Evolutionary conservation across 1,140 invertebrate genomes (phyloP), one percentile per base, ranked within the genome.

Genomic region (Zaprionus camerounensis): DNA sequence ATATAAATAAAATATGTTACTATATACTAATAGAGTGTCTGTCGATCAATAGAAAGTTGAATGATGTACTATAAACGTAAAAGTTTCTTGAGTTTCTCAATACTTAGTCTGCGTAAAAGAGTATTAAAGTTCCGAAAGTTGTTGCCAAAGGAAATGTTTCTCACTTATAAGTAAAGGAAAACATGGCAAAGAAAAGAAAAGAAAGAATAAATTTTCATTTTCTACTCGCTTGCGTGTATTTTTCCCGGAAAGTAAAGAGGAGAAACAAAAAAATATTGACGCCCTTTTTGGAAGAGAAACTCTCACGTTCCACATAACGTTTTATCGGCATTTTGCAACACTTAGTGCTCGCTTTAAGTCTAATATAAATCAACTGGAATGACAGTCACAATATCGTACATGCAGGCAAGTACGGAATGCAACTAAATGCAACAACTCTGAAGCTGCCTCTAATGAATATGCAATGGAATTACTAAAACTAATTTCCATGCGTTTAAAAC

Each of bases 261-360:
- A 12, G 51, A 46, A 68, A 51, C 38, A 63, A 20, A 36, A 70
- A 69, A 62, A 62, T 57, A 36, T 46, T 31, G 20, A 44, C 76
- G 68, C 36, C 44, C 44, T 31, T 26, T 61, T 3, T 31, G 58
- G 49, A 38, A 51, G 44, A 15, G 73, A 78, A 87, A 70, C 58
- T 83, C 81, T 83, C 80, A 83, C 74, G 83, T 81, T 78, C 75
- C 74, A 78, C 66, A 80, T 80, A 62, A 46, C 55, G 71, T 80
- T 83, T 81, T 83, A 82, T 88, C 84, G 76, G 78, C 61, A 49
- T 70, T 82, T 72, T 72, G 22, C 68, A 34, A 64, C 63, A 58
- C 71, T 82, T 71, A 49, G 55, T 61, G 36, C 34, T 38, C 51
- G 63, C 15, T 62, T 67, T 57, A 75, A 55, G 34, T 41, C 67